Conservation (phyloP, 2,888 invertebrate species). For the Ectemnius continuus region DNA sequence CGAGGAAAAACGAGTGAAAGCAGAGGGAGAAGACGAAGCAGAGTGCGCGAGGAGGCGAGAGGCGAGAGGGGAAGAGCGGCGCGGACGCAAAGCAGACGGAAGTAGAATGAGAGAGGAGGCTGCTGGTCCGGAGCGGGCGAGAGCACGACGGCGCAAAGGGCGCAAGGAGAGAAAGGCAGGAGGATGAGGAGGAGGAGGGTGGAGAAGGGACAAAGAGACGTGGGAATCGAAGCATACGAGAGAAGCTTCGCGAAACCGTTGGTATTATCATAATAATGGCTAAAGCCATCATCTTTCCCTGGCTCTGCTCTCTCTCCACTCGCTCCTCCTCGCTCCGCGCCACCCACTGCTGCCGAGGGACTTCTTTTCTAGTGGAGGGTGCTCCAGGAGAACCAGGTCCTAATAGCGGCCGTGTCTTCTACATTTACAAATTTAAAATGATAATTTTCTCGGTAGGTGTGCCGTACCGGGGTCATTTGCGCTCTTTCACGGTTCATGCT, state of each 20-base stretch:
- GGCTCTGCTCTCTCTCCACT: constrained; percentile 37
- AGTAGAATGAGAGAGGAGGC: constrained; percentile 23
- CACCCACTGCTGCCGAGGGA: constrained; percentile 8
- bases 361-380: constrained; percentile 41
- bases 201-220: constrained; percentile 52
- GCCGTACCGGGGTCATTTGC: constrained; percentile 66
- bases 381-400: constrained; percentile 47
- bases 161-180: constrained; percentile 17
- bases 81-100: constrained; percentile 16
- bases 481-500: constrained; percentile 52
- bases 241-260: constrained; percentile 61
- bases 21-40: constrained; percentile 11
- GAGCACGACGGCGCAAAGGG: neutral
- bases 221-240: constrained; percentile 55
- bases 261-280: constrained; percentile 72
- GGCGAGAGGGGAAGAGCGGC: constrained; percentile 14
- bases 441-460: constrained; percentile 67
- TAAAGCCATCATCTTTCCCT: constrained; percentile 66
- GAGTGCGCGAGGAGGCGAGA: neutral
- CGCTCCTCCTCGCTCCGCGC: neutral
- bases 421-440: constrained; percentile 73
- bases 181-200: constrained; percentile 16
- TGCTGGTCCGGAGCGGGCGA: neutral
- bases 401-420: constrained; percentile 65
- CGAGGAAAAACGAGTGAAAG: constrained; percentile 34